These are phyloP conservation scores for Microchrysa polita DNA, from an alignment of 2,888 invertebrate genomes.

Conservation along the genomic window DNA sequence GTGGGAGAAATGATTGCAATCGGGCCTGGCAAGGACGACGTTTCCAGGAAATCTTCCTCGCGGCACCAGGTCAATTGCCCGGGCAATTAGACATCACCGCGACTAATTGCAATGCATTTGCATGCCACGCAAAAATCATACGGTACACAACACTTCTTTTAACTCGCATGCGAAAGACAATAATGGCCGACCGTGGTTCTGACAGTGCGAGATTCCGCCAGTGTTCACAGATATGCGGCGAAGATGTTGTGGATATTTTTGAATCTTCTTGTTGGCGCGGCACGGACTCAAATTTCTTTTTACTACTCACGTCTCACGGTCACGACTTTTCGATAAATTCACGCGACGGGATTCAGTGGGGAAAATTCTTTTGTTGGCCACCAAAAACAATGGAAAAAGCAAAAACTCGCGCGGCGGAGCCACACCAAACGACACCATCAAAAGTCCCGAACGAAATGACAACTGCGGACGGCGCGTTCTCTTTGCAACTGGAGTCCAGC, in stretches of 20 bases:
- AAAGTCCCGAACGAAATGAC: slow-evolving; percentile 23
- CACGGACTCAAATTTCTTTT: too few relatives aligned
- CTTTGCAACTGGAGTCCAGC: slow-evolving; percentile 1
- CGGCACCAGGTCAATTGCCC: not conserved
- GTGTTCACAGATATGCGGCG: slow-evolving; percentile 26
- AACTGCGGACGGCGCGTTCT: slow-evolving; percentile 22
- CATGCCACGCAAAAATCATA: not conserved
- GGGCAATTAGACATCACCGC: not conserved
- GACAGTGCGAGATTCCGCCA: slow-evolving; percentile 18
- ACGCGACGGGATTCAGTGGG: not conserved
- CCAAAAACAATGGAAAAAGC: not conserved
- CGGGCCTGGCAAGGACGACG: not conserved
- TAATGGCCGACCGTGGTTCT: not conserved
- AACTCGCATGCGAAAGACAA: not conserved
- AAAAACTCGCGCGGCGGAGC: not conserved
- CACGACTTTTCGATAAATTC: not conserved
- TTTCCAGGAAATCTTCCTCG: not conserved
- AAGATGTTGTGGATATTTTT: slow-evolving; percentile 1
- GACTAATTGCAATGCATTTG: not conserved
- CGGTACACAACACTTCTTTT: slow-evolving; percentile 8
- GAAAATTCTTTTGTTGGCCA: not conserved
- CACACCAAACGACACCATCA: not conserved
- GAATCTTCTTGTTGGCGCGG: too few relatives aligned
- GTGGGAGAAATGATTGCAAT: slow-evolving; percentile 1
- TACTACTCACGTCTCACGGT: not conserved